Percentiles rank a stretch among this genome's conserved stretches.
These are phyloP conservation scores for Mesorhabditis spiculigera DNA, from an alignment of 2,888 invertebrate genomes.

Conservation along the genomic window DNA sequence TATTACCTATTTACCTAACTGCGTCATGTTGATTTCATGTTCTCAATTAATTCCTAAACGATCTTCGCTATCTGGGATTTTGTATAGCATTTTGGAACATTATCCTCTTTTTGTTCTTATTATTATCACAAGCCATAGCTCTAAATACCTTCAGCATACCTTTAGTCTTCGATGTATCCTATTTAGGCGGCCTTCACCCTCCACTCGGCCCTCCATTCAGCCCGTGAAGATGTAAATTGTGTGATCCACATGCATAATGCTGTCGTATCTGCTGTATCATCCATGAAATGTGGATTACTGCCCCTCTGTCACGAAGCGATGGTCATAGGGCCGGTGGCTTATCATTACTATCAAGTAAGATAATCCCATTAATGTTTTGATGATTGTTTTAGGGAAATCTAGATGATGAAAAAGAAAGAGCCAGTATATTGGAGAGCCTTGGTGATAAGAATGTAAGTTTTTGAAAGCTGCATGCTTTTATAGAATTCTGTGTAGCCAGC, in stretches of 20 bases:
- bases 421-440: neutral
- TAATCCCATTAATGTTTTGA: too few relatives aligned
- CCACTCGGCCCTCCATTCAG: slow-evolving; percentile 91
- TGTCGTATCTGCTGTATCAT: slow-evolving; percentile 63
- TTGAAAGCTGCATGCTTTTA: slow-evolving; percentile 1
- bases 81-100: too few relatives aligned
- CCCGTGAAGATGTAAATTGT: slow-evolving; percentile 93
- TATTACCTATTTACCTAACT: too few relatives aligned
- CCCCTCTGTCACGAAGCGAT: slow-evolving; percentile 91
- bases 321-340: slow-evolving; percentile 82
- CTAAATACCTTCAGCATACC: neutral
- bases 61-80: slow-evolving; percentile 66
- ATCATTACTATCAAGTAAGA: slow-evolving; percentile 71
- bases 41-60: too few relatives aligned
- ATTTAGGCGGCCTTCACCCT: slow-evolving; percentile 77
- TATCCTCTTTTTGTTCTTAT: neutral
- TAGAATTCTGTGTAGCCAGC: neutral
- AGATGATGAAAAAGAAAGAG: slow-evolving; percentile 26
- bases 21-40: too few relatives aligned
- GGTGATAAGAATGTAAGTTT: slow-evolving; percentile 6
- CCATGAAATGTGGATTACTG: slow-evolving; percentile 76
- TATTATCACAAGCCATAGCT: neutral
- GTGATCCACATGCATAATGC: slow-evolving; percentile 90
- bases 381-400: slow-evolving; percentile 30
- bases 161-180: slow-evolving; percentile 15